Evolutionary conservation across 2,888 invertebrate genomes (phyloP).

Genomic region (Itoplectis maculator): DNA sequence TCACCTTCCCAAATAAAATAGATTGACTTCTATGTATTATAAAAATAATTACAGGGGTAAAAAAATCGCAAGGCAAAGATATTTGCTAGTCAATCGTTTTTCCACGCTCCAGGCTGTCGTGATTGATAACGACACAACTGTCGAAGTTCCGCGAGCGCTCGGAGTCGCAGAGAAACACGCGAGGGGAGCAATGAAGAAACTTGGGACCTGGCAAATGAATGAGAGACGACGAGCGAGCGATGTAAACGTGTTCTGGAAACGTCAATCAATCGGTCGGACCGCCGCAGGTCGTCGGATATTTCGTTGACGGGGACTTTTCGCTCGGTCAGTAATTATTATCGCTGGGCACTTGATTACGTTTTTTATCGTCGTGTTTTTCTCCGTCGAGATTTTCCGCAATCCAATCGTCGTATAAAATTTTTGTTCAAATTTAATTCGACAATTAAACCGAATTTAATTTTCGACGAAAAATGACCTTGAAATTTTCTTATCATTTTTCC

Average conservation of each 20-base stretch:
- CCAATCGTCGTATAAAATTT: slow-evolving; percentile 8
- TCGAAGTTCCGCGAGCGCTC: not conserved
- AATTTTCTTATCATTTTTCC: no score
- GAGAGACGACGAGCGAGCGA: not conserved
- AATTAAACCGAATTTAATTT: no score
- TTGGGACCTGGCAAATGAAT: not conserved
- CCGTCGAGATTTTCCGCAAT: slow-evolving; percentile 5
- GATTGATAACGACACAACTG: slow-evolving; percentile 22
- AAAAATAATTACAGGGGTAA: no score
- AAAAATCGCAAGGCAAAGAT: no score
- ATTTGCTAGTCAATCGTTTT: no score
- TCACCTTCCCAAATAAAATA: no score
- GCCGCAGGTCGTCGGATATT: not conserved
- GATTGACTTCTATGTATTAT: no score
- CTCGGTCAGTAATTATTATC: slow-evolving; percentile 11
- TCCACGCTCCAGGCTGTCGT: slow-evolving; percentile 5
- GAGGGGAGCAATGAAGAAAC: not conserved
- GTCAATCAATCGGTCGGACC: slow-evolving; percentile 18
- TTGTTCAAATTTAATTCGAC: not conserved
- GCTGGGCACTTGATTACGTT: slow-evolving; percentile 19
- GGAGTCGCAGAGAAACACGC: not conserved
- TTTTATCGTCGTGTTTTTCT: slow-evolving; percentile 3
- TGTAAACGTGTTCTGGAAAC: slow-evolving; percentile 19
- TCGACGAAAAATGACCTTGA: no score
- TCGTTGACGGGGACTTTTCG: slow-evolving; percentile 17